These are phyloP conservation scores for Actenoides hombroni DNA, from an alignment of 2,113 vertebrate genomes.

Conservation along the genomic window DNA sequence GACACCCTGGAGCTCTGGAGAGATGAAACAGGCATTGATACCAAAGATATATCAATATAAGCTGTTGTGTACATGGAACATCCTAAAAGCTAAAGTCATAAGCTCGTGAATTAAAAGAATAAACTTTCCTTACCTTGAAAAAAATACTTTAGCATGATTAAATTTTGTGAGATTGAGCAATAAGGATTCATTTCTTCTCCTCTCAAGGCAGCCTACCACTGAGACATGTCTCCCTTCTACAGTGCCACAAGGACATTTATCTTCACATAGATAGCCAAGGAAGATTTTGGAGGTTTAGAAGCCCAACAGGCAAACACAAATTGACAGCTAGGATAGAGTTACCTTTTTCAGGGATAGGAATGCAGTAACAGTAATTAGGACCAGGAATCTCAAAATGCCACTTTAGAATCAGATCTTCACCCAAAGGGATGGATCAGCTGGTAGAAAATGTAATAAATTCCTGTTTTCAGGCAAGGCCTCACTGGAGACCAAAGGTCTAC, in stretches of 20 bases:
- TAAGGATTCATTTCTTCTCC: neutral
- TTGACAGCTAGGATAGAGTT: neutral
- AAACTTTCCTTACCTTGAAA: neutral
- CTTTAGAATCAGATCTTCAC: neutral
- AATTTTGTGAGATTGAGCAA: neutral
- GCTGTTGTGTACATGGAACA: neutral
- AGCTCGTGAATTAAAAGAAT: neutral
- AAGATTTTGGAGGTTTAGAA: neutral
- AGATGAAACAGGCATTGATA: neutral
- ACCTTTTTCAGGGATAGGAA: neutral
- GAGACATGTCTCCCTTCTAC: neutral
- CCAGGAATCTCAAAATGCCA: neutral
- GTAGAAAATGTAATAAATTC: neutral
- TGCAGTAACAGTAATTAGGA: neutral
- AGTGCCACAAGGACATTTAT: neutral
- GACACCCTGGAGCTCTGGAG: neutral
- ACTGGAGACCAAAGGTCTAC: neutral
- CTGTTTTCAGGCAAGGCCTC: neutral
- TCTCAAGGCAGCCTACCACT: neutral
- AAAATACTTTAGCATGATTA: neutral
- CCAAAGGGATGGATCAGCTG: neutral
- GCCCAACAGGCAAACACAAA: neutral
- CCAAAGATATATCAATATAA: neutral
- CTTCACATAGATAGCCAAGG: rapidly evolving
- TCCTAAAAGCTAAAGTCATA: neutral